Percentiles rank a stretch among this genome's conserved stretches.
phyloP scores from a whole-genome alignment of 2,888 invertebrate genomes.

The Ptilodon capucinus region DNA sequence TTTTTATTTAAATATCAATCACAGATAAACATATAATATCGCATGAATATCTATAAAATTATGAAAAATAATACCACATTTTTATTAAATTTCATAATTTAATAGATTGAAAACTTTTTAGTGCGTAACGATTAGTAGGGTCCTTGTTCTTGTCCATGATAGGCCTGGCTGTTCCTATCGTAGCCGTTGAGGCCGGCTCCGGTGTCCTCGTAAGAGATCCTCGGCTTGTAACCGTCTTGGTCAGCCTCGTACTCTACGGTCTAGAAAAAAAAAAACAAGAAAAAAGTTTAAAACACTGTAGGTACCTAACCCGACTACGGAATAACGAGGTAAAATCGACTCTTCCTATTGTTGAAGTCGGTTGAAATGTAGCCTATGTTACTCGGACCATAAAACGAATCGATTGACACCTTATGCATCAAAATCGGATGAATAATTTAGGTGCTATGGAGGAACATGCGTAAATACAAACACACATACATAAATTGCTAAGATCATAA shows the following conservation, averaged over 20 bases:
- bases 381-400: too few species aligned
- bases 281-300: too few species aligned
- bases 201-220: constrained; percentile 85
- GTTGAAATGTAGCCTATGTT: too few species aligned
- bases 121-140: constrained; percentile 37
- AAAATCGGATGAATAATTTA: too few species aligned
- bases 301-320: too few species aligned
- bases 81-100: background rate
- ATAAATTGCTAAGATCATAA: too few species aligned
- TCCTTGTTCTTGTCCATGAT: constrained; percentile 27
- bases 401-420: too few species aligned
- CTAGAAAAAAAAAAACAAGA: constrained; percentile 49
- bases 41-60: background rate
- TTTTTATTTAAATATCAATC: background rate
- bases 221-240: constrained; percentile 85
- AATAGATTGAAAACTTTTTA: constrained; percentile 2
- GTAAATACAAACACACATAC: too few species aligned
- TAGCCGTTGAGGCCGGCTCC: constrained; percentile 50
- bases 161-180: constrained; percentile 43
- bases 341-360: too few species aligned
- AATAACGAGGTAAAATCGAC: too few species aligned
- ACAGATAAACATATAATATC: background rate
- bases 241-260: constrained; percentile 88
- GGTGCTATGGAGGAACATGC: too few species aligned
- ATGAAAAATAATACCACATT: background rate